Percentiles rank a stretch among this genome's conserved stretches.
These are phyloP conservation scores for Cephonodes hylas DNA, from an alignment of 2,888 invertebrate genomes.

Conservation along the genomic window DNA sequence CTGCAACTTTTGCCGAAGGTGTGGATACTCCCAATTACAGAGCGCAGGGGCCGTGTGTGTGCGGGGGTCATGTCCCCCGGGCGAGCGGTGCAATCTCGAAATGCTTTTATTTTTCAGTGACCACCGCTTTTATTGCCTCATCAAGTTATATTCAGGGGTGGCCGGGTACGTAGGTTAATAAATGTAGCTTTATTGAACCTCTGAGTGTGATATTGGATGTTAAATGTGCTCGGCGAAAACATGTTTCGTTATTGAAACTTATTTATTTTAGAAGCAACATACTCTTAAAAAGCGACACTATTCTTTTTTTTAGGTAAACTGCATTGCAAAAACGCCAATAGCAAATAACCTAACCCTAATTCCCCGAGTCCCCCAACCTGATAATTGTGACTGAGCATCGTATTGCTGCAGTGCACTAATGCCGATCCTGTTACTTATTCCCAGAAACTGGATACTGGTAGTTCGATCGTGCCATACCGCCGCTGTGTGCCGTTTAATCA, in stretches of 20 bases:
- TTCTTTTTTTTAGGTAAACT: no score
- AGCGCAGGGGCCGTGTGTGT: conserved; percentile 40
- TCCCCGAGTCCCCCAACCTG: no score
- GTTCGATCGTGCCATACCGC: conserved; percentile 22
- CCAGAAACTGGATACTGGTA: conserved; percentile 15
- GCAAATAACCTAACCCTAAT: no score
- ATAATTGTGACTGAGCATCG: no score
- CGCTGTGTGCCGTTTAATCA: conserved; percentile 28
- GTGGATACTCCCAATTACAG: conserved; percentile 49
- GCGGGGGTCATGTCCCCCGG: conserved; percentile 40
- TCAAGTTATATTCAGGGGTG: conserved; percentile 56
- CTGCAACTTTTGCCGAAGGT: conserved; percentile 15
- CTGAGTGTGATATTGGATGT: not conserved
- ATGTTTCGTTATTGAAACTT: no score
- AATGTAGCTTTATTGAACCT: not conserved
- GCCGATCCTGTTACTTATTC: not conserved
- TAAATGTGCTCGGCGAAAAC: no score
- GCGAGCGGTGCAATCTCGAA: conserved; percentile 68
- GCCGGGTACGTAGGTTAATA: conserved; percentile 30
- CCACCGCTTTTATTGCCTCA: conserved; percentile 67
- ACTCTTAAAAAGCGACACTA: no score
- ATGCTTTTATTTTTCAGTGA: conserved; percentile 74
- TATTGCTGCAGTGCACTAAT: not conserved
- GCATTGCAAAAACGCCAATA: no score
- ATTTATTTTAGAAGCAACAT: no score